A percentile compares a stretch with the other conserved stretches of the same genome.
Conservation (phyloP, 2,797 vertebrate genomes). For the Sebastes ruberrimus region DNA sequence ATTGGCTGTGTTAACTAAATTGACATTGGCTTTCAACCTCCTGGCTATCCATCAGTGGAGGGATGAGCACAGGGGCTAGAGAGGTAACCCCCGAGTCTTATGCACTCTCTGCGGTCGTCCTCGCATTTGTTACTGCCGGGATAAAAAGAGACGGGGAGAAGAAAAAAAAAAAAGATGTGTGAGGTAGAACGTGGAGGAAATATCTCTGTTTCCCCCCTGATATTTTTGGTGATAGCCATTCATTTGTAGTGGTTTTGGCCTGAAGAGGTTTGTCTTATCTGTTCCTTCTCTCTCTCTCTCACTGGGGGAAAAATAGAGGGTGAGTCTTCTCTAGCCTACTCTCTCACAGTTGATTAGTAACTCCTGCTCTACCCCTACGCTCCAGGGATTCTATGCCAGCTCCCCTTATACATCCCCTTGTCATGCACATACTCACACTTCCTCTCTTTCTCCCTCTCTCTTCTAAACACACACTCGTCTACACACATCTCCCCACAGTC, state of each 20-base stretch:
- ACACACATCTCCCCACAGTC: constrained; percentile 59
- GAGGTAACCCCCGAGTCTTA: constrained; percentile 58
- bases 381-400: constrained; percentile 73
- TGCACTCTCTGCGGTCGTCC: constrained; percentile 43
- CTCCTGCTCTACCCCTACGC: constrained; percentile 71
- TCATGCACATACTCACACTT: constrained; percentile 64
- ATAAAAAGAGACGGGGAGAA: constrained; percentile 11
- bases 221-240: constrained; percentile 74
- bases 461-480: constrained; percentile 16
- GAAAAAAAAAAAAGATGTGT: constrained; percentile 1
- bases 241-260: constrained; percentile 71
- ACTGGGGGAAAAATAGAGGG: constrained; percentile 63
- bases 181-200: constrained; percentile 40
- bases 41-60: constrained; percentile 72
- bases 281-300: constrained; percentile 65
- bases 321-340: constrained; percentile 67
- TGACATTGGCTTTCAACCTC: constrained; percentile 78
- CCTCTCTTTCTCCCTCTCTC: constrained; percentile 13
- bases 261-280: constrained; percentile 76
- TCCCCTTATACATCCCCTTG: constrained; percentile 72
- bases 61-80: constrained; percentile 42
- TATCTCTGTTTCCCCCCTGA: constrained; percentile 24
- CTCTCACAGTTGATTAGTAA: constrained; percentile 80
- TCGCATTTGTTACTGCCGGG: constrained; percentile 46
- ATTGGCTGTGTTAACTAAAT: constrained; percentile 79